These are phyloP conservation scores for Zeugodacus cucurbitae DNA, from an alignment of 1,140 invertebrate genomes.

Conservation along the genomic window DNA sequence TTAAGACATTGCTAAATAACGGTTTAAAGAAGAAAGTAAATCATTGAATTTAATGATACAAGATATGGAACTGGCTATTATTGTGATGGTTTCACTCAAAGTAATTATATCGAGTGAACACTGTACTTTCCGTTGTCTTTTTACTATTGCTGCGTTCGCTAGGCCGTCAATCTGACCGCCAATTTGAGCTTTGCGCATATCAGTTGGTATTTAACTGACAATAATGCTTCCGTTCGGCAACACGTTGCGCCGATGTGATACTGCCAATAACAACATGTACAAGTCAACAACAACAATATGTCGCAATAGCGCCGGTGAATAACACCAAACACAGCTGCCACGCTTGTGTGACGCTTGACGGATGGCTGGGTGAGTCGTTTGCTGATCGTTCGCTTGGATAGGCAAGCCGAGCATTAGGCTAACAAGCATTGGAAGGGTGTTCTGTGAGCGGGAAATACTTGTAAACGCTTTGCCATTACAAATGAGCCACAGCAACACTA, in stretches of 20 bases:
- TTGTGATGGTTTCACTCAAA: too few species aligned
- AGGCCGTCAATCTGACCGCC: not conserved
- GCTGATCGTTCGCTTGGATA: not conserved
- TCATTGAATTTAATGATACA: too few species aligned
- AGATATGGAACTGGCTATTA: too few species aligned
- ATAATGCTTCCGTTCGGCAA: not conserved
- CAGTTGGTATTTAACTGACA: not conserved
- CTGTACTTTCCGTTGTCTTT: not conserved
- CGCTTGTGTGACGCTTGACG: constrained; percentile 6
- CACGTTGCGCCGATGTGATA: not conserved
- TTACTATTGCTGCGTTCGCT: not conserved
- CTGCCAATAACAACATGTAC: not conserved
- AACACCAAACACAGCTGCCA: not conserved
- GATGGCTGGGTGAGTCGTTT: not conserved
- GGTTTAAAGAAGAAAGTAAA: too few species aligned
- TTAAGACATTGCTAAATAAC: too few species aligned
- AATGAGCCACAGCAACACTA: too few species aligned
- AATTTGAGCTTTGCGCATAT: not conserved
- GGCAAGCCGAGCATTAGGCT: not conserved
- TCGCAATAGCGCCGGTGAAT: not conserved
- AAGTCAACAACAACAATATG: not conserved
- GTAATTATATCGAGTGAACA: not conserved
- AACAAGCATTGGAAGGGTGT: not conserved
- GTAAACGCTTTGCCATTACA: too few species aligned
- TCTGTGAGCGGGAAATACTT: not conserved